phyloP scores from a whole-genome alignment of 2,797 vertebrate species.

The Philypnodon macrostomus region DNA sequence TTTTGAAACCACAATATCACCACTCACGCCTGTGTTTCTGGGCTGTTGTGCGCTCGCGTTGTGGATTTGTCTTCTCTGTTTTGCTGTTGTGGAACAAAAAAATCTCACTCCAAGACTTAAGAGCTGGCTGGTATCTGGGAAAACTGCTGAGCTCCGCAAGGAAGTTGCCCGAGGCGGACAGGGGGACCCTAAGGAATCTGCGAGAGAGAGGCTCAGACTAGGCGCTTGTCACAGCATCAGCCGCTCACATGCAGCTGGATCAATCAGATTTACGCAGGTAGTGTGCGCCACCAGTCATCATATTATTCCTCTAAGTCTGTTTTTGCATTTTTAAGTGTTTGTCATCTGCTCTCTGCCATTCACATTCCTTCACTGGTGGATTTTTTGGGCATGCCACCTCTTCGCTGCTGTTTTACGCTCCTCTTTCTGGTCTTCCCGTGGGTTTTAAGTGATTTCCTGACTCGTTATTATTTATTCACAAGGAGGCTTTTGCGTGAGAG shows the following conservation, averaged over 20 bases:
- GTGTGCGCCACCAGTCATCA: background rate
- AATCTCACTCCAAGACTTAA: conserved; percentile 9
- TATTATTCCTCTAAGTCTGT: background rate
- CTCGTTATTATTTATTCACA: conserved; percentile 12
- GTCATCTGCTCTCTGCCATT: conserved; percentile 3
- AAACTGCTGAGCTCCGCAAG: conserved; percentile 75
- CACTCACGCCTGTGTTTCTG: conserved; percentile 9
- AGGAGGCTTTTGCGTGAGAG: conserved; percentile 13
- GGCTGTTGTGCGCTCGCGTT: background rate
- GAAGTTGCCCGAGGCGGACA: conserved; percentile 70
- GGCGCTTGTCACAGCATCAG: conserved; percentile 17
- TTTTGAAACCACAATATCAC: conserved; percentile 11
- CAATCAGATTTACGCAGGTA: conserved; percentile 45
- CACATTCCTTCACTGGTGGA: conserved; percentile 40
- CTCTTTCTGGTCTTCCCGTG: conserved; percentile 1
- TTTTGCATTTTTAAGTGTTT: background rate
- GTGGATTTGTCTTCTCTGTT: conserved; percentile 29
- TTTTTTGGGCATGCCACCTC: conserved; percentile 5
- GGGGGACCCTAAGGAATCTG: conserved; percentile 49
- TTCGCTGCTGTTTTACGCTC: conserved; percentile 8
- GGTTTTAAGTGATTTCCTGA: conserved; percentile 10
- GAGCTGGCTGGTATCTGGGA: conserved; percentile 27
- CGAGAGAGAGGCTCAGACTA: conserved; percentile 30
- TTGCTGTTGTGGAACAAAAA: conserved; percentile 6
- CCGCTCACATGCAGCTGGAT: conserved; percentile 23